Base-by-base conservation (phyloP, 2,113 vertebrate species). In the Dendrocopos noguchii region DNA sequence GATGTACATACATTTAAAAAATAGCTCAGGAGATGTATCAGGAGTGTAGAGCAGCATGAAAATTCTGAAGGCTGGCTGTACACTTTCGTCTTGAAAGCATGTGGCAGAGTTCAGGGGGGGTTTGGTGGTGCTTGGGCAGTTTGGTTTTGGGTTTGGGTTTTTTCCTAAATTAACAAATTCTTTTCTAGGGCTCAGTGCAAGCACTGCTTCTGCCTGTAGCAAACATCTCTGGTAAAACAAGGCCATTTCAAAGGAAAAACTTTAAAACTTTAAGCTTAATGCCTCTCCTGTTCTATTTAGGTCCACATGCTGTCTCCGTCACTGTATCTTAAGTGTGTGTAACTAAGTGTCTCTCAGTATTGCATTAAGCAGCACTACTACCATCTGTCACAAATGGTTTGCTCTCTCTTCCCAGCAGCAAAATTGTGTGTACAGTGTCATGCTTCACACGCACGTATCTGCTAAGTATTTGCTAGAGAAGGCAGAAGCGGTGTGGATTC, bases 1-100 rank as follows among this genome's bases (percentile, higher is more conserved):
- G 79, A 95, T 92, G 92, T 77, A 91, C 88, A 84, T 94, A 87
- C 86, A 89, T 95, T 97, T 95, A 80, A 96, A 96, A 97, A 90
- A 92, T 90, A 96, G 93, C 96, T 97, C 84, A 53, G 78, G 76
- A 97, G 91, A 82, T 75, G 83, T 90, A 92, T 92, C 46, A 82
- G 89, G 82, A 84, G 93, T 65, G 65, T 82, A 84, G 73, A 92
- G 82, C 84, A 91, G 94, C 92, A 93, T 94, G 87, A 95, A 80
- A 92, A 94, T 91, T 83, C 71, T 94, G 78, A 88, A 88, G 59
- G 36, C 87, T 87, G 84, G 80, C 73, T 90, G 70, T 82, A 74
- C 19, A 5, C 80, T 92, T 90, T 56, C 1, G 16, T 84, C 44
- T 84, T 46, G 77, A 66, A 90, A 90, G 19, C 7, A 10, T 46